phyloP scores from a whole-genome alignment of 1,140 invertebrate genomes.

The Drosophila erecta region DNA sequence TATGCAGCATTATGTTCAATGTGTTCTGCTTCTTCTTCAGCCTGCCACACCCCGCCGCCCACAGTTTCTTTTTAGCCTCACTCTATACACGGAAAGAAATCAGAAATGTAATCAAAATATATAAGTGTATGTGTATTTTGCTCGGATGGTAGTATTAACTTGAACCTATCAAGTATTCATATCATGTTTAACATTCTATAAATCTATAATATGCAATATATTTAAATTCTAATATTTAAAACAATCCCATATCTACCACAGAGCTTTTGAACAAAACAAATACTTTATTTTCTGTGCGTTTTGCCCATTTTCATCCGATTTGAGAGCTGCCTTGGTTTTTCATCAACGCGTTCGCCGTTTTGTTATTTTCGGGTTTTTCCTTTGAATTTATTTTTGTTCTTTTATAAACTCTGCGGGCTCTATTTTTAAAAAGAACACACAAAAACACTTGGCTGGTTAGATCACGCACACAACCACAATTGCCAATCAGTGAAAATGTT shows the following conservation, averaged over 20 bases:
- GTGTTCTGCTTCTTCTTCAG: conserved; percentile 37
- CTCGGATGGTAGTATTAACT: no score
- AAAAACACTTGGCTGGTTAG: conserved; percentile 20
- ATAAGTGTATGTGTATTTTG: neutral
- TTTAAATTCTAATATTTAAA: neutral
- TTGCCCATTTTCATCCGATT: conserved; percentile 36
- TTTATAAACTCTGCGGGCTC: conserved; percentile 78
- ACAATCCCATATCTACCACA: no score
- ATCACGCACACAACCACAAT: conserved; percentile 20
- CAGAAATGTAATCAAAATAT: neutral
- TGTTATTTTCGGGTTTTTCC: conserved; percentile 79
- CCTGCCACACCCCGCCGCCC: conserved; percentile 27
- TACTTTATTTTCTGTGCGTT: conserved; percentile 3
- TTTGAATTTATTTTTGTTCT: conserved; percentile 79
- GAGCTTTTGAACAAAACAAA: neutral
- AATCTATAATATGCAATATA: no score
- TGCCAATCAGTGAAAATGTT: conserved; percentile 62
- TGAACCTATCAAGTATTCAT: no score
- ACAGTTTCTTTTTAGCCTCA: neutral
- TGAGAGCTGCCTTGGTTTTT: conserved; percentile 38
- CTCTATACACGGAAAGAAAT: conserved; percentile 2
- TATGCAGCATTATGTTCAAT: conserved; percentile 21
- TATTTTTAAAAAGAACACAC: conserved; percentile 65
- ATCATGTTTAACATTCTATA: no score
- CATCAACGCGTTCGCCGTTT: conserved; percentile 57